Evolutionary conservation across 2,888 invertebrate species (phyloP), one percentile per base, ranked within the genome.

Genomic region (Acrobeloides nanus): DNA sequence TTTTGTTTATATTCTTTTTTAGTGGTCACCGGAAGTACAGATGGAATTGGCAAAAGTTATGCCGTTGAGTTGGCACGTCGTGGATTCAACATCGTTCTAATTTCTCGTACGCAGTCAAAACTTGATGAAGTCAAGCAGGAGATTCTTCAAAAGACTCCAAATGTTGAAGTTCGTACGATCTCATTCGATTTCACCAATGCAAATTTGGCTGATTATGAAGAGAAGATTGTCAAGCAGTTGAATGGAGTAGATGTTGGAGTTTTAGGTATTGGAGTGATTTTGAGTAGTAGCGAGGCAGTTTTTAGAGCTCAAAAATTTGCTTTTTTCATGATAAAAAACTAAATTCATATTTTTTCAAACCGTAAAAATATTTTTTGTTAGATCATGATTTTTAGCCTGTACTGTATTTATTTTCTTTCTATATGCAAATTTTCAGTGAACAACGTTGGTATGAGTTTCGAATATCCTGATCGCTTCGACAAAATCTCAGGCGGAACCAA

Each of bases 401-500:
- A 10, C 10, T 8, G 31, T 29, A n/a, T 29, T 29, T n/a, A 6
- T 42, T 6, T 46, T 44, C 6, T 17, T 6, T 12, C 8, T 4
- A 15, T 44, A 2, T 18, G 17, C 8, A n/a, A 44, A 20, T 44
- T 23, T 37, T 55, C 73, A 74, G 83, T 93, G 31, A 93, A 93
- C 77, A 92, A 92, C 77, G 88, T 92, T 1, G 90, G 90, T 18
- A 82, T 87, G 65, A 85, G 85, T 29, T 87, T 89, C 74, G 78
- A 82, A 0, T 82, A 86, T 75, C 90, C 90, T 0, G 86, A 88
- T 50, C 78, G 63, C 10, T 49, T 70, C 32, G 66, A 70, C 39
- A 55, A 57, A 31, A 48, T 64, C 33, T 62, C 63, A 10, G 68
- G 66, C 31, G 70, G 64, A 23, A 45, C 65, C 17, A 46, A 63